A percentile compares a stretch with the other conserved stretches of the same genome.
phyloP scores from a whole-genome alignment of 2,113 vertebrate genomes.

The Casuarius casuarius region DNA sequence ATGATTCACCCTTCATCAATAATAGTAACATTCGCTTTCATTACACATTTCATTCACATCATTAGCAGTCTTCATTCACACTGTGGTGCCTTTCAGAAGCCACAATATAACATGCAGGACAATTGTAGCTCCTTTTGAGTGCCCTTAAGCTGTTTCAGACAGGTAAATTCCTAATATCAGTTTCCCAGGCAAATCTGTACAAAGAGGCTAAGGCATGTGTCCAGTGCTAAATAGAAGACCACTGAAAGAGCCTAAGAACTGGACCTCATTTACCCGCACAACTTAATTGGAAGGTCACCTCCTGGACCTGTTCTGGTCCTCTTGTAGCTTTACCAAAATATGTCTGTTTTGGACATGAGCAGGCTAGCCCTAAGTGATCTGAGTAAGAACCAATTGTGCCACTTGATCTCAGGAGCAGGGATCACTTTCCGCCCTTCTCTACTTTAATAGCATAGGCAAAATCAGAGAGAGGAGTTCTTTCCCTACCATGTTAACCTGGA shows the following conservation, averaged over 20 bases:
- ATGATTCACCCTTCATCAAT: accelerated
- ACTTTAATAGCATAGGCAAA: not conserved
- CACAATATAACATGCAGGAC: not conserved
- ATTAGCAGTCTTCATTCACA: too few relatives aligned
- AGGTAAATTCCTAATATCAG: not conserved
- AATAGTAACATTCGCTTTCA: not conserved
- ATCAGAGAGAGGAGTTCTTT: not conserved
- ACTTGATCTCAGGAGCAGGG: not conserved
- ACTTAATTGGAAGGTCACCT: not conserved
- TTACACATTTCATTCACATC: too few relatives aligned
- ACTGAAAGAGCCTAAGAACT: not conserved
- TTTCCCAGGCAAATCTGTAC: not conserved
- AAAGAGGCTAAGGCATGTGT: not conserved
- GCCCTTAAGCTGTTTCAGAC: not conserved
- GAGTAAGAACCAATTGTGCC: not conserved
- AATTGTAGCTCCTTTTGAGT: not conserved
- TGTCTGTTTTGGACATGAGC: not conserved
- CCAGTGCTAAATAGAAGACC: not conserved
- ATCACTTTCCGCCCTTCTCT: not conserved
- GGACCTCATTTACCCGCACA: not conserved
- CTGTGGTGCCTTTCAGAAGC: not conserved
- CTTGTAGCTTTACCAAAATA: not conserved
- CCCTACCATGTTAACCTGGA: not conserved
- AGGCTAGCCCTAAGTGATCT: not conserved
- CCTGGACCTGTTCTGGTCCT: not conserved